Base-by-base conservation (phyloP, 1,140 invertebrate species). In the Neodiprion pinetum region DNA sequence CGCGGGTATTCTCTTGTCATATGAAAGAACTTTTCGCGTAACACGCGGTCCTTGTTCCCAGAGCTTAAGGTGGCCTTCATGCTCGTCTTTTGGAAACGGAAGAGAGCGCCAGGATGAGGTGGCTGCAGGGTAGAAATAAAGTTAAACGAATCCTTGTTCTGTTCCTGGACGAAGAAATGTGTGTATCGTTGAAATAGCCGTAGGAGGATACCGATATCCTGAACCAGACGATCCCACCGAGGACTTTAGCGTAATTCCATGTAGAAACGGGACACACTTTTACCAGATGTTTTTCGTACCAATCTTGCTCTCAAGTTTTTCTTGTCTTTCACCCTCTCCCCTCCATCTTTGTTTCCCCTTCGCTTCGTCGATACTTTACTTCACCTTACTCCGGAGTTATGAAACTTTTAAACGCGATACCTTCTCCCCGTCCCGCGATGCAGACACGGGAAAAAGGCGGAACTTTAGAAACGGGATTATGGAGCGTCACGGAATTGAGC, bases 391-490 rank as follows among this genome's bases (percentile, higher is more conserved):
- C n/a, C 4, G n/a, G 9, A 61, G 53, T 61, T 61, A 61, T 61
- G 53, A 61, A 61, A 61, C 53, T 61, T 61, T 61, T 61, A 61
- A 61, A 61, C 53, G 53, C n/a, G 53, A 61, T 9, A 61, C 53
- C 53, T 61, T 61, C 53, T 61, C 9, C n/a, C 0, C 53, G n/a
- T 17, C 53, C 53, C 53, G n/a, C 9, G 53, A 17, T 40, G 28
- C 28, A 40, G 28, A 40, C 28, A 40, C n/a, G 53, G 53, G 53
- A 9, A 17, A 9, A 17, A 12, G 53, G 28, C 28, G 28, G 9
- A 61, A 9, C 11, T 61, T 61, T 61, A 61, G 11, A 61, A 61
- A 11, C 11, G 53, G 53, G 53, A 61, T 61, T 61, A 61, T 17
- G 53, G 11, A 61, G n/a, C 53, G 53, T 61, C 53, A 9, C n/a